A percentile compares a stretch with the other conserved stretches of the same genome.
Evolutionary conservation across 2,113 vertebrate genomes (phyloP).

Genomic region (Cynocephalus volans): DNA sequence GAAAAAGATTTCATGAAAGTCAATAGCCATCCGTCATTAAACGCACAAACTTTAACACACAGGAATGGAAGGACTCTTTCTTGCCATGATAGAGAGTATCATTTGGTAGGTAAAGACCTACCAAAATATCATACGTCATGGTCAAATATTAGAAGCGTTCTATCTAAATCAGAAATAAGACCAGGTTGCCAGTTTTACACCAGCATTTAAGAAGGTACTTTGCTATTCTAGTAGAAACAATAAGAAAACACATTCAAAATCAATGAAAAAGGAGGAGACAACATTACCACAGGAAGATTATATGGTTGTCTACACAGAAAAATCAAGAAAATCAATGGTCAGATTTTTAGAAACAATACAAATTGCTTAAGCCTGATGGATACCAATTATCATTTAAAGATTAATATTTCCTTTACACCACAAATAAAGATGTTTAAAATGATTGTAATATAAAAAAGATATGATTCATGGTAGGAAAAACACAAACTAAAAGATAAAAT

Average conservation of each 20-base stretch:
- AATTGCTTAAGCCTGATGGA: neutral
- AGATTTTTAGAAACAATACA: neutral
- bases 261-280: neutral
- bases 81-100: neutral
- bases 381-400: neutral
- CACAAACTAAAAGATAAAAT: neutral
- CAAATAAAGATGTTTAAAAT: neutral
- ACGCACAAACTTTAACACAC: neutral
- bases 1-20: neutral
- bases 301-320: neutral
- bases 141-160: neutral
- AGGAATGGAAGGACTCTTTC: no score
- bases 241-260: neutral
- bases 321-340: neutral
- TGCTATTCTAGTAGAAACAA: neutral
- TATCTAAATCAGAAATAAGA: slow-evolving; percentile 5
- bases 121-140: neutral
- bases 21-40: neutral
- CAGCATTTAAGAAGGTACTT: neutral
- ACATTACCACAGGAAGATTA: neutral
- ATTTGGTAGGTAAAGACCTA: neutral
- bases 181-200: neutral
- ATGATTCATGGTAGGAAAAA: neutral
- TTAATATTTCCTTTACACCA: neutral
- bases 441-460: neutral